Percentiles rank a stretch among this genome's conserved stretches.
phyloP scores from a whole-genome alignment of 2,888 invertebrate genomes.

The Megamerina dolium region DNA sequence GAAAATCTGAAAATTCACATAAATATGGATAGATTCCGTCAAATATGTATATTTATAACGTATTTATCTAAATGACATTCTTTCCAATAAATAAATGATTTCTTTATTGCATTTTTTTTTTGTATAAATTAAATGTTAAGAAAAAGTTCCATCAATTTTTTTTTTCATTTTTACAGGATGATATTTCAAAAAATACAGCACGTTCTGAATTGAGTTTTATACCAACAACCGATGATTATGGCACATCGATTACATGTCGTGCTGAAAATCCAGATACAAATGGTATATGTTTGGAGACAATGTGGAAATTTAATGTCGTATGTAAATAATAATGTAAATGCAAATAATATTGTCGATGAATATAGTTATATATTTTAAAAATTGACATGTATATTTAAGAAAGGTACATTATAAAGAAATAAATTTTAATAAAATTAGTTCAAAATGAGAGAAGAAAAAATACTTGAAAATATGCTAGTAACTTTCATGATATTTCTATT shows the following conservation, averaged over 20 bases:
- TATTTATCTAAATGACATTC: too few species aligned
- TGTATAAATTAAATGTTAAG: too few species aligned
- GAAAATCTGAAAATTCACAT: too few species aligned
- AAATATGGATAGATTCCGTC: too few species aligned
- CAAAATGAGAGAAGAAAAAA: too few species aligned
- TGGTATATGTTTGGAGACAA: conserved; percentile 72
- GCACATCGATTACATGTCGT: conserved; percentile 80
- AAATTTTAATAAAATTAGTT: too few species aligned
- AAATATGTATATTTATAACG: conserved; percentile 18
- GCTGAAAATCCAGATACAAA: conserved; percentile 89
- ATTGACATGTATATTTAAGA: background rate
- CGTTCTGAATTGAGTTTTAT: conserved; percentile 82
- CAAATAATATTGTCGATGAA: too few species aligned
- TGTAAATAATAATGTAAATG: conserved; percentile 59
- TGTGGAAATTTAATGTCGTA: conserved; percentile 83
- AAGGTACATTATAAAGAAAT: background rate
- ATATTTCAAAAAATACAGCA: conserved; percentile 73
- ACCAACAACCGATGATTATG: conserved; percentile 83
- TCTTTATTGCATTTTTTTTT: conserved; percentile 9
- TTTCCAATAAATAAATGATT: conserved; percentile 1
- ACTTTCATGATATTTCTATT: too few species aligned
- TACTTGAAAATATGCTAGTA: too few species aligned
- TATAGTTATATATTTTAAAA: background rate
- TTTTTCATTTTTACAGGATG: conserved; percentile 57
- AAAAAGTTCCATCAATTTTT: conserved; percentile 6